phyloP scores from a whole-genome alignment of 2,888 invertebrate genomes.

The Lasioglossum calceatum region DNA sequence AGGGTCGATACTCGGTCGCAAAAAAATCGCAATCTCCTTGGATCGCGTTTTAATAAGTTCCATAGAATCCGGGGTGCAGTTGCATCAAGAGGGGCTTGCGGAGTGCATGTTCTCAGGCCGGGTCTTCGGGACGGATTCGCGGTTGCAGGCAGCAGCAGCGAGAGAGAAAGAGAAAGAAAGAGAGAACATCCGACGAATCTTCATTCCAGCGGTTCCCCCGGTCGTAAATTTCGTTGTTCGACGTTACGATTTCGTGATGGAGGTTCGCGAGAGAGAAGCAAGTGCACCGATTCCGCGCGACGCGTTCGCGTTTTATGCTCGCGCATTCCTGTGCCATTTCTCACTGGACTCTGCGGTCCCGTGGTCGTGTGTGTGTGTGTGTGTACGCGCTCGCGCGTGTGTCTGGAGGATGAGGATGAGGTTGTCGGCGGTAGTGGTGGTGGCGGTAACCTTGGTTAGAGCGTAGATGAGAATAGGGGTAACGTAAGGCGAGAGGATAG shows the following conservation, averaged over 20 bases:
- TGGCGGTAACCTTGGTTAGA: conserved; percentile 69
- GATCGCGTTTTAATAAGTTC: neutral
- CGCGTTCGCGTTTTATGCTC: conserved; percentile 26
- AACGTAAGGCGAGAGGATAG: conserved; percentile 63
- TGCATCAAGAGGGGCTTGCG: neutral
- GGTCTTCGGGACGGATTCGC: neutral
- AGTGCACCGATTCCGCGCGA: conserved; percentile 55
- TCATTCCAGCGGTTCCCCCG: conserved; percentile 2
- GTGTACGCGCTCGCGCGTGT: conserved; percentile 45
- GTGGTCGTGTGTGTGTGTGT: neutral
- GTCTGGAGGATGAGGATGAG: conserved; percentile 46
- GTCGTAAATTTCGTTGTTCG: conserved; percentile 39
- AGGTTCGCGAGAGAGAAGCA: conserved; percentile 32
- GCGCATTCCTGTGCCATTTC: conserved; percentile 59
- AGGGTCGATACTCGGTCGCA: conserved; percentile 6
- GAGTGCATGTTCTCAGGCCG: conserved; percentile 1
- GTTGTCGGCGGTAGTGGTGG: conserved; percentile 59
- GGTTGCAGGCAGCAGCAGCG: neutral
- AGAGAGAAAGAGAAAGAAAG: neutral
- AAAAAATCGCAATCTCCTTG: neutral
- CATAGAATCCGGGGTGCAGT: neutral
- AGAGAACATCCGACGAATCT: neutral
- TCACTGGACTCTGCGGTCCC: conserved; percentile 33
- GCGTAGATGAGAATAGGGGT: conserved; percentile 68
- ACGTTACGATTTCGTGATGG: conserved; percentile 28